phyloP scores from a whole-genome alignment of 2,888 invertebrate genomes.

The Hetaerina titia region DNA sequence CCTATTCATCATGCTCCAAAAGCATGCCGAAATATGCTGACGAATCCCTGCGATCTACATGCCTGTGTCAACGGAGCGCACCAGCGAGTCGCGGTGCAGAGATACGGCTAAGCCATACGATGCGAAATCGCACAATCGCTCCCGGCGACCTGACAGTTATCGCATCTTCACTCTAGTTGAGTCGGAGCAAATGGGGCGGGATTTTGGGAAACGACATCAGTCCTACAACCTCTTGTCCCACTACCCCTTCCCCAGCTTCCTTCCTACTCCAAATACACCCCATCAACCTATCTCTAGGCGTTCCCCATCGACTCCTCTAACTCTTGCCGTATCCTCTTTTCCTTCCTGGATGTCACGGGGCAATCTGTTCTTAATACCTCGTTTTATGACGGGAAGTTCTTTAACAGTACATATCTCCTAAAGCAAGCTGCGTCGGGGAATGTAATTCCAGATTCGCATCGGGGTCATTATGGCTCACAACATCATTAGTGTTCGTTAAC shows the following conservation, averaged over 20 bases:
- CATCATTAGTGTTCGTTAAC: no score
- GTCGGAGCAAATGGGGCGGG: background rate
- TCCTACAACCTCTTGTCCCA: background rate
- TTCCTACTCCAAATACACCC: background rate
- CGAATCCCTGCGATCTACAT: background rate
- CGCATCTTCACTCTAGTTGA: constrained; percentile 52
- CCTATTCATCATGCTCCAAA: background rate
- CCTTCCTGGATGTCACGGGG: background rate
- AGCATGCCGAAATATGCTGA: background rate
- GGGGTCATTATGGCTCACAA: background rate
- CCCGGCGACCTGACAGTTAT: constrained; percentile 46
- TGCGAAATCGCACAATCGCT: constrained; percentile 33
- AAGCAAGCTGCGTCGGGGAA: background rate
- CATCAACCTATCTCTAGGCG: background rate
- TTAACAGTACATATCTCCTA: background rate
- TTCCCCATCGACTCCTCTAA: background rate
- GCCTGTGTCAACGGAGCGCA: background rate
- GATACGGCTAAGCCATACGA: constrained; percentile 6
- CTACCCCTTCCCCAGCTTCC: background rate
- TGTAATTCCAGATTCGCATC: background rate
- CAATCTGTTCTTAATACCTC: constrained; percentile 35
- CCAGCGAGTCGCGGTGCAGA: background rate
- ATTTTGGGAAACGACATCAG: background rate
- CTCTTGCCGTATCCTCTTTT: background rate
- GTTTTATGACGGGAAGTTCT: constrained; percentile 29